phyloP scores from a whole-genome alignment of 1,140 invertebrate species.

The Campoletis sonorensis region DNA sequence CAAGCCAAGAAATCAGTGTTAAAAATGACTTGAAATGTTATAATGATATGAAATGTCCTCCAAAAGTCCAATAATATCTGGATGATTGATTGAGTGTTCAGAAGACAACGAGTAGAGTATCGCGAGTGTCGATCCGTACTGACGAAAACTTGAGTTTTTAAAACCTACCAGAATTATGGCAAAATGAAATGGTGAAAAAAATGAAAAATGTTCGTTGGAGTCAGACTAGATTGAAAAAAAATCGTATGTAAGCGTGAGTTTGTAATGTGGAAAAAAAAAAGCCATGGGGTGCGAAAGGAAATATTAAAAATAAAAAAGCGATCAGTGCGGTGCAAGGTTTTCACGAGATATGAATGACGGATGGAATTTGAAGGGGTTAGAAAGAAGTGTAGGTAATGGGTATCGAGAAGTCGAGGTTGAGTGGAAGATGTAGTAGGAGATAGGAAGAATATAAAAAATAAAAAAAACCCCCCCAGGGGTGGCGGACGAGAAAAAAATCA shows the following conservation, averaged over 20 bases:
- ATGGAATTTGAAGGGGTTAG: slow-evolving; percentile 39
- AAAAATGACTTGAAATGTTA: no score
- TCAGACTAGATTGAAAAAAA: not conserved
- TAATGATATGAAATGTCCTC: no score
- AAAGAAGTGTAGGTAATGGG: slow-evolving; percentile 24
- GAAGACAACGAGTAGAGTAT: not conserved
- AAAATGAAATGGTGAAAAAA: not conserved
- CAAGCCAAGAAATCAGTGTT: no score
- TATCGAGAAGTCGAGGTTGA: no score
- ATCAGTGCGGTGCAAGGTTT: not conserved
- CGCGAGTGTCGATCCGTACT: not conserved
- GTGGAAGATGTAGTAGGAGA: no score
- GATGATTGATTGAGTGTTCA: no score
- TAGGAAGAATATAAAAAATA: not conserved
- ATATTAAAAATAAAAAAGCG: not conserved
- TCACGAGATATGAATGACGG: slow-evolving; percentile 8
- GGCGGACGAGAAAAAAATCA: not conserved
- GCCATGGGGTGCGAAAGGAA: not conserved
- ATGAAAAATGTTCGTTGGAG: not conserved
- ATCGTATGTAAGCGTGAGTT: not conserved
- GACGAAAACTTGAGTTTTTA: not conserved
- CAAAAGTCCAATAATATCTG: no score
- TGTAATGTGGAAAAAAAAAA: not conserved
- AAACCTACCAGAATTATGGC: not conserved
- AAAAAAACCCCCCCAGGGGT: not conserved